Percentiles rank a stretch among this genome's conserved stretches.
Conservation (phyloP, 64 coral and sea anemone species). For the Montipora capricornis region DNA sequence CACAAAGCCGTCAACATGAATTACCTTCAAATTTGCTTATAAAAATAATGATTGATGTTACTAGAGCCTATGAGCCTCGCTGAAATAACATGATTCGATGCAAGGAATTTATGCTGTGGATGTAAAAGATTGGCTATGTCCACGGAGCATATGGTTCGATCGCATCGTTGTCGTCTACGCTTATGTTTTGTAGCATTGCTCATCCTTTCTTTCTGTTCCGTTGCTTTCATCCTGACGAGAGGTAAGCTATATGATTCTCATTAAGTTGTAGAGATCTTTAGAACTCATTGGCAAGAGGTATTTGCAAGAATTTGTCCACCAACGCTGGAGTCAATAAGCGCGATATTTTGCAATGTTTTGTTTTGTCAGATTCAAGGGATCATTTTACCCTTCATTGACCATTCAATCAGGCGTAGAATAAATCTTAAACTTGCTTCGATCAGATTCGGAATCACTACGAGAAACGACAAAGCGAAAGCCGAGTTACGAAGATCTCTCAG, state of each 20-base stretch:
- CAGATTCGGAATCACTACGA: not conserved
- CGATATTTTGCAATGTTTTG: not conserved
- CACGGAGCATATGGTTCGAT: slow-evolving; percentile 25
- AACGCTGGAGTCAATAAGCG: not conserved
- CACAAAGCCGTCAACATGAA: not conserved
- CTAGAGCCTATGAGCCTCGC: not conserved
- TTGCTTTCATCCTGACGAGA: slow-evolving; percentile 54
- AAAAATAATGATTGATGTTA: not conserved
- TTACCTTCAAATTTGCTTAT: not conserved
- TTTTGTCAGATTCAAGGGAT: not conserved
- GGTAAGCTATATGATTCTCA: slow-evolving; percentile 1
- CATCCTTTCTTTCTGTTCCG: slow-evolving; percentile 8
- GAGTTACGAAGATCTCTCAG: not conserved
- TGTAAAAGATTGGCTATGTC: not conserved
- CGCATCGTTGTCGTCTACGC: slow-evolving; percentile 46
- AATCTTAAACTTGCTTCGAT: not conserved
- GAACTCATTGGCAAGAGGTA: not conserved
- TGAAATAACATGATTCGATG: not conserved
- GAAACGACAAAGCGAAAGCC: not conserved
- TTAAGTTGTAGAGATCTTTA: not conserved
- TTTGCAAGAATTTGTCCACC: not conserved
- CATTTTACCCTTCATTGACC: not conserved
- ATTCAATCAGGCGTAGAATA: slow-evolving; percentile 27
- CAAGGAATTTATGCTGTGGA: not conserved
- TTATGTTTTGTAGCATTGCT: slow-evolving; percentile 44